phyloP scores from a whole-genome alignment of 2,113 vertebrate species.

The Xiphias gladius region DNA sequence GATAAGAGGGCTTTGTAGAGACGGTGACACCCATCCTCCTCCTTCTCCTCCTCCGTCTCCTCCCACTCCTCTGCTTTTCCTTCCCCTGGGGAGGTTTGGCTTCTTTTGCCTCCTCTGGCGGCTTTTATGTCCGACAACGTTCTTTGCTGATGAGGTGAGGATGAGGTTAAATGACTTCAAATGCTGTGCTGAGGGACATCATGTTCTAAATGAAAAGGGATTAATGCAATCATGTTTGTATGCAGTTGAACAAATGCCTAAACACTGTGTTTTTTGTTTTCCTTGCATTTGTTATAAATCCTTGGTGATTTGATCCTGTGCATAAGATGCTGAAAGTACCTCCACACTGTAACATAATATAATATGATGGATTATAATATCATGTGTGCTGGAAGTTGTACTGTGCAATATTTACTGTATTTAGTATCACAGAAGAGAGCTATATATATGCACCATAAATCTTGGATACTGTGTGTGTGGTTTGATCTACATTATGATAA shows the following conservation, averaged over 20 bases:
- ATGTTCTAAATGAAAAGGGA: conserved; percentile 40
- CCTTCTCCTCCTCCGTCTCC: conserved; percentile 41
- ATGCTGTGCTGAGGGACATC: conserved; percentile 13
- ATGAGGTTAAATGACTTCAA: conserved; percentile 71
- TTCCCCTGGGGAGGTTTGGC: conserved; percentile 64
- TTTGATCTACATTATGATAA: conserved; percentile 65
- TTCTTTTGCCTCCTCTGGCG: conserved; percentile 53
- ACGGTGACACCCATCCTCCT: conserved; percentile 65
- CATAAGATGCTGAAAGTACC: not conserved
- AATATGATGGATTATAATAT: not conserved
- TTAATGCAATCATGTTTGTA: conserved; percentile 46
- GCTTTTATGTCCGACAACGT: conserved; percentile 70
- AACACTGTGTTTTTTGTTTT: conserved; percentile 26
- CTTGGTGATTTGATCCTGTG: conserved; percentile 9
- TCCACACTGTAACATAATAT: conserved; percentile 11
- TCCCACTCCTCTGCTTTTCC: conserved; percentile 64
- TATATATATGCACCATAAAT: conserved; percentile 35
- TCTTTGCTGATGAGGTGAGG: conserved; percentile 66
- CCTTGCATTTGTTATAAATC: conserved; percentile 15
- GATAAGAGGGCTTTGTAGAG: conserved; percentile 77
- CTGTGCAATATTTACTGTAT: conserved; percentile 14
- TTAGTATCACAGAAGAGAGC: conserved; percentile 9
- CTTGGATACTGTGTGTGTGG: conserved; percentile 54
- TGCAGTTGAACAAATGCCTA: conserved; percentile 20
- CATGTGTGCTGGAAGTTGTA: not conserved